Evolutionary conservation across 2,113 vertebrate genomes (phyloP).

Genomic region (Ochotona curzoniae): DNA sequence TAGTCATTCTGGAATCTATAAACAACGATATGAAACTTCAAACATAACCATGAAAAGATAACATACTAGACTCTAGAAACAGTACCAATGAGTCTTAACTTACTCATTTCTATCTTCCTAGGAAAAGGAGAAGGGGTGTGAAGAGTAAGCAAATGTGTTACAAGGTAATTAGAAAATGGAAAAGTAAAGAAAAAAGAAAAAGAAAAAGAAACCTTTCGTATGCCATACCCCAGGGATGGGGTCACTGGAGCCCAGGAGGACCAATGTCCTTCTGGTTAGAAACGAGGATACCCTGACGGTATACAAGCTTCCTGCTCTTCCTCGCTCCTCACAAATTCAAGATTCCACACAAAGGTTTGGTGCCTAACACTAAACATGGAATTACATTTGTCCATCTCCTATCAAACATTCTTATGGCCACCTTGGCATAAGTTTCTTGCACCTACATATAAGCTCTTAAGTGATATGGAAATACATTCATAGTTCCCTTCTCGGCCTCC

Average conservation of each 20-base stretch:
- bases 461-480: conserved; percentile 74
- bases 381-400: conserved; percentile 89
- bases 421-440: conserved; percentile 78
- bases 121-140: conserved; percentile 53
- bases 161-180: conserved; percentile 67
- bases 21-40: neutral
- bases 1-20: neutral
- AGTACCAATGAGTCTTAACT: conserved; percentile 77
- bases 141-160: conserved; percentile 71
- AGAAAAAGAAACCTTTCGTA: conserved; percentile 64
- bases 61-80: neutral
- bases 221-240: conserved; percentile 51
- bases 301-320: conserved; percentile 59
- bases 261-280: conserved; percentile 56
- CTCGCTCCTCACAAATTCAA: conserved; percentile 78
- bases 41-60: neutral
- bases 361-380: conserved; percentile 91
- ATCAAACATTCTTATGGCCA: conserved; percentile 79
- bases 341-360: conserved; percentile 87
- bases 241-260: conserved; percentile 57
- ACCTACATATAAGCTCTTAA: conserved; percentile 76
- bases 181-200: neutral
- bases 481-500: conserved; percentile 56
- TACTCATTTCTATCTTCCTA: conserved; percentile 76
- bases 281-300: conserved; percentile 42